Evolutionary conservation across 2,113 vertebrate species (phyloP).

Genomic region (Protobothrops mucrosquamatus): DNA sequence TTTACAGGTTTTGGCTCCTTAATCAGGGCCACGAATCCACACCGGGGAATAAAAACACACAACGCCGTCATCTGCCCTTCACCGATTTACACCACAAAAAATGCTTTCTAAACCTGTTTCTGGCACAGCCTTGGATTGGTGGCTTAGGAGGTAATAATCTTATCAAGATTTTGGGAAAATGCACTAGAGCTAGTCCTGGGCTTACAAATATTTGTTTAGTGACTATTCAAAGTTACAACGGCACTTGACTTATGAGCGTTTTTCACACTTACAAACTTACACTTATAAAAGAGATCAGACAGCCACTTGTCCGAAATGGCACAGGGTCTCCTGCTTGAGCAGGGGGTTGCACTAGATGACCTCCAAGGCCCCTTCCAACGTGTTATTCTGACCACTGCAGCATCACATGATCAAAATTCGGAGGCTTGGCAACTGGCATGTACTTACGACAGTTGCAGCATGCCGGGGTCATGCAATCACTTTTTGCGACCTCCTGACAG

Average conservation of each 20-base stretch:
- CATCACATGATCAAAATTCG: no score
- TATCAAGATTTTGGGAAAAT: background rate
- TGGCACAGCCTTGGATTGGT: background rate
- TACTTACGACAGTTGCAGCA: no score
- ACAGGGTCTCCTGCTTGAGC: no score
- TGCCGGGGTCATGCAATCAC: no score
- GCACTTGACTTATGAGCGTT: background rate
- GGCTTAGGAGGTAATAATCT: background rate
- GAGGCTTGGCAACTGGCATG: no score
- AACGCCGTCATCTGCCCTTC: background rate
- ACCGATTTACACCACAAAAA: background rate
- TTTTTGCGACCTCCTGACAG: no score
- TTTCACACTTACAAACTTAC: background rate
- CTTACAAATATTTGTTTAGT: background rate
- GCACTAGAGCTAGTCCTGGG: rapidly evolving
- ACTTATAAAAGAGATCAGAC: background rate
- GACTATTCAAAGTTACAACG: background rate
- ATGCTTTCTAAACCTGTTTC: background rate
- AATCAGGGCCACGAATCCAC: background rate
- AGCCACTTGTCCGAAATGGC: no score
- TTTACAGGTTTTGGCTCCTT: background rate
- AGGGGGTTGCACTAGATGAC: no score
- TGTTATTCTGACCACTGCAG: no score
- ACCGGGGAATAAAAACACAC: background rate
- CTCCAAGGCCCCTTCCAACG: no score